Evolutionary conservation across 2,797 vertebrate species (phyloP).

Genomic region (Girardinus metallicus): DNA sequence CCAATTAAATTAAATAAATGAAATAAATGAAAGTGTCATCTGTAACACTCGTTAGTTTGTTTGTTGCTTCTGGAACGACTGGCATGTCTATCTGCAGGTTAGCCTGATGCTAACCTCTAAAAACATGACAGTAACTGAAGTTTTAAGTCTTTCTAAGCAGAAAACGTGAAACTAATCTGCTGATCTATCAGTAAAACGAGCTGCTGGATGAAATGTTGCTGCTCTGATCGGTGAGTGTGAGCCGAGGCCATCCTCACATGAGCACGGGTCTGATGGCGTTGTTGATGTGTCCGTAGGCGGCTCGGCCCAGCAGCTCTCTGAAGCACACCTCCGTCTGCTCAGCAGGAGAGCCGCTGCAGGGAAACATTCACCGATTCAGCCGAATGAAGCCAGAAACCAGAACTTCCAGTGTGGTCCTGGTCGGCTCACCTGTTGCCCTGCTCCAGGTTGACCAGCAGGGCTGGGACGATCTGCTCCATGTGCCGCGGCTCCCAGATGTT

Average conservation of each 20-base stretch:
- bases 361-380: not conserved
- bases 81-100: too few species aligned
- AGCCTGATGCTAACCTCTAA: too few species aligned
- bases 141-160: too few species aligned
- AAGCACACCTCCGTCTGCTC: slow-evolving; percentile 67
- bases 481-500: slow-evolving; percentile 96
- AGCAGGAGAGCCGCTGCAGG: slow-evolving; percentile 65
- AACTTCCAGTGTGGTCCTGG: not conserved
- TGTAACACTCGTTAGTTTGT: too few species aligned
- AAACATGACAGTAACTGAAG: too few species aligned
- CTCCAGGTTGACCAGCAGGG: slow-evolving; percentile 78
- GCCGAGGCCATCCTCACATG: slow-evolving; percentile 41
- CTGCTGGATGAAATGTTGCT: too few species aligned
- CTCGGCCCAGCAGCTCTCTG: slow-evolving; percentile 66
- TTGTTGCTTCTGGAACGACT: too few species aligned
- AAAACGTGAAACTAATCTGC: too few species aligned
- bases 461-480: slow-evolving; percentile 96
- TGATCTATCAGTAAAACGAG: too few species aligned
- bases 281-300: slow-evolving; percentile 70
- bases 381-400: not conserved
- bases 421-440: slow-evolving; percentile 24
- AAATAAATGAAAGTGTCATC: too few species aligned
- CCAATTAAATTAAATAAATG: too few species aligned
- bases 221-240: too few species aligned
- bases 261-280: slow-evolving; percentile 66